Evolutionary conservation across 2,888 invertebrate species (phyloP), one percentile per base, ranked within the genome.

Genomic region (Oxystoma pomonae): DNA sequence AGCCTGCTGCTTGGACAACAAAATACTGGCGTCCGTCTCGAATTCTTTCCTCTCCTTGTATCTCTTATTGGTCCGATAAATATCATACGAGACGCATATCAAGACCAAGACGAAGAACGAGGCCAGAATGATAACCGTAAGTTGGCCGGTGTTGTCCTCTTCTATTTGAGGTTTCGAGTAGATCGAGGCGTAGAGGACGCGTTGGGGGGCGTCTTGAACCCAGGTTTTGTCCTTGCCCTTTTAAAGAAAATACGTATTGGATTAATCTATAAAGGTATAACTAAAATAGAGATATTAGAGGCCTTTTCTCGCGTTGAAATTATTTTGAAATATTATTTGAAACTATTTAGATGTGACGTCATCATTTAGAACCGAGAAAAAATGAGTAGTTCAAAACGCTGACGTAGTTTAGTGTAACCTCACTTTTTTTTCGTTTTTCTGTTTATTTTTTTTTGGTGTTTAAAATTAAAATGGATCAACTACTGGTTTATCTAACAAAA

Each of bases 151-250:
- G 62, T 89, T 89, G 73, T 92, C 91, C 78, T 93, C 92, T 76
- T 91, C 89, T 50, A 88, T 84, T 16, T 90, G 89, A 16, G 87
- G 86, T 69, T 89, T 87, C 49, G 89, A 87, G 76, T 90, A 89
- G 49, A 87, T 82, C 1, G 91, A 90, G 71, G 89, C 88, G 77
- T 92, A 93, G 0, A 89, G 85, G 12, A 89, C 85, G 59, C 90
- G 84, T 50, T 88, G 88, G 0, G 93, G 93, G 1, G 92, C 90
- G 74, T 93, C 92, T 78, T 91, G 91, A 1, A 90, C 90, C 93
- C 93, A 94, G 0, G 89, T 88, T 73, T 88, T 89, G 70, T 91
- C 91, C 5, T 87, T 87, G 63, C 88, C 90, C 90, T n/a, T n/a
- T n/a, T 91, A 74, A 58, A 74, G 12, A 35, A 35, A 35, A 35